Percentiles rank a stretch among this genome's conserved stretches.
Evolutionary conservation across 2,113 vertebrate genomes (phyloP).

Genomic region (Agapornis roseicollis): DNA sequence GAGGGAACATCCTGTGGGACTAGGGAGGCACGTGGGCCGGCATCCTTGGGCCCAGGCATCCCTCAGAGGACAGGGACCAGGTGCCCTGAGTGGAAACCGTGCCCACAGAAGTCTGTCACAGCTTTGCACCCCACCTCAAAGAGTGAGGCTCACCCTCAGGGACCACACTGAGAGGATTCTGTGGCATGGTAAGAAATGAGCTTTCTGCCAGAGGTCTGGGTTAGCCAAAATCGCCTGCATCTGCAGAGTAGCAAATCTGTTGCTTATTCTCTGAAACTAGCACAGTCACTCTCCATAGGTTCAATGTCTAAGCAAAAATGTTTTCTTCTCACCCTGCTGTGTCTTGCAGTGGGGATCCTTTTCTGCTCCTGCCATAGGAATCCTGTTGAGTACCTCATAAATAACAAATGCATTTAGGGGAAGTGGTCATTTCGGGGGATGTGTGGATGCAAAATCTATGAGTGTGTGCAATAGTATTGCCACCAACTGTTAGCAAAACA

Average conservation of each 20-base stretch:
- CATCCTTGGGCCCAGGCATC: neutral
- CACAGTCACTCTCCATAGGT: neutral
- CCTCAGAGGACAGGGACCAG: accelerated
- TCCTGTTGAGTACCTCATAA: neutral
- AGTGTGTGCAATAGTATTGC: neutral
- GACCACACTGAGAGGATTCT: neutral
- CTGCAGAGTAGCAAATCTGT: neutral
- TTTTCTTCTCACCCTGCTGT: neutral
- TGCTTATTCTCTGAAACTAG: neutral
- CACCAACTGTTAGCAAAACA: neutral
- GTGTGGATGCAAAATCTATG: accelerated
- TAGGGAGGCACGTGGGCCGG: neutral
- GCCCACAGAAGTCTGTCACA: accelerated
- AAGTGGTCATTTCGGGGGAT: neutral
- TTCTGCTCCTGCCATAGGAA: accelerated
- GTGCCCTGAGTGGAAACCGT: too few species aligned
- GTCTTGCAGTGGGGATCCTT: neutral
- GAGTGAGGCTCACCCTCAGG: neutral
- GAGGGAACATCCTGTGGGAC: neutral
- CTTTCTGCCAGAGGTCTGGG: neutral
- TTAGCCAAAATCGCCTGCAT: neutral
- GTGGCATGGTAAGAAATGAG: neutral
- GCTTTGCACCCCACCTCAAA: neutral
- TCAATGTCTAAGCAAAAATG: neutral
- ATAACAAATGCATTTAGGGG: neutral